Evolutionary conservation across 2,797 vertebrate genomes (phyloP), one percentile per base, ranked within the genome.

Genomic region (Eutrigla gurnardus): DNA sequence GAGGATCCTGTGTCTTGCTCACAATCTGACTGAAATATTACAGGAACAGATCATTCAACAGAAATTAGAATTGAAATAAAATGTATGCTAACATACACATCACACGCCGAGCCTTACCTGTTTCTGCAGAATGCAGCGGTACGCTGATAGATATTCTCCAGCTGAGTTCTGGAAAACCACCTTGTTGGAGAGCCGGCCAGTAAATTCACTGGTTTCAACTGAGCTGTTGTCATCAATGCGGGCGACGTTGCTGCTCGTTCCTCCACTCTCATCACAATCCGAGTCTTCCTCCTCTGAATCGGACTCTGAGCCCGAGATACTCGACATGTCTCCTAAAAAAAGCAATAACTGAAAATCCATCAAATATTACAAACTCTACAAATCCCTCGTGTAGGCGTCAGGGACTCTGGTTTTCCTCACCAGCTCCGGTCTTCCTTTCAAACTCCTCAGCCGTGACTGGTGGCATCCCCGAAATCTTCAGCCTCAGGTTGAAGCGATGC

Each of bases 401-500:
- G 42, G 25, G 32, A 36, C 4, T 65, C 2, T 8, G 12, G 43
- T 72, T 52, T 25, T 64, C 32, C 86, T 80, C 73, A 97, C 97
- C 96, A 42, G 91, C 65, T 7, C 83, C 75, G 0, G 95, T 97
- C 86, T 95, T 97, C 78, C 84, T 95, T 93, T 99, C 97, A 92
- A 99, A 99, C 73, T 95, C 95, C 68, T 96, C 95, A 10, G 87
- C 93, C 0, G 96, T 94, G 67, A 97, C 81, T 0, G 90, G 52
- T 4, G 7, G 83, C 64, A 78, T 82, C 37, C 96, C 94, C 17
- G 85, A 83, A 9, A 99, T 94, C 70, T 95, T 96, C 43, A 95
- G 96, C 86, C 95, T 97, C 85, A 99, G 89, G 90, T 99, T 99
- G 82, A 98, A 99, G 7, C 96, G 96, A 86, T 99, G 98, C 98